Base-by-base conservation (phyloP, 2,888 invertebrate genomes). In the Urechis unicinctus region DNA sequence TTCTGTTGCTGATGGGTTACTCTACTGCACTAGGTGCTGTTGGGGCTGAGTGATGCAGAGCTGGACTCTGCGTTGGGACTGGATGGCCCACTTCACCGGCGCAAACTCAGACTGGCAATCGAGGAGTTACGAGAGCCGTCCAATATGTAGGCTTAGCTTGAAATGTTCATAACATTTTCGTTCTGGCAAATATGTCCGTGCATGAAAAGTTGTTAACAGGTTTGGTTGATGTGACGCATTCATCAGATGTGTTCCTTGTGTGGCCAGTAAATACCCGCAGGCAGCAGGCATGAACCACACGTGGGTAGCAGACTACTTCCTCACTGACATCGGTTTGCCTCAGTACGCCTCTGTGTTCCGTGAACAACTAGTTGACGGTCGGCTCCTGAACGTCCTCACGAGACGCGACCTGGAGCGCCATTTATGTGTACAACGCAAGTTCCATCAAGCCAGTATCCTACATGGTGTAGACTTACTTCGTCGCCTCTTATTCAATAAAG, bases 381-480 rank as follows among this genome's bases (percentile, higher is more conserved):
- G 94, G 56, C 89, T 95, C 86, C 80, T 95, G 74, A 92, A 93
- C 73, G 89, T 91, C 58, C 83, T 95, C 66, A 91, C 91, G 70
- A 91, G 92, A 79, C 92, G 93, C 74, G 94, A 95, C 75, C 81
- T 95, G 70, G 94, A 94, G 78, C 94, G 93, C 78, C 88, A 91
- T 75, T 84, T 95, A 54, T 90, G 89, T 5, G 91, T 95, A 6
- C 91, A 90, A 41, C 84, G 92, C 61, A 93, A 93, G 79, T 93
- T 93, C 79, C 93, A 94, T 81, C 93, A 94, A 79, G 89, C 91
- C 28, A 92, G 92, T 67, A 88, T 95, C 66, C 89, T 93, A 52
- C 92, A 93, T 73, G 94, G 91, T 58, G 90, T 95, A 64, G 92
- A 94, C 80, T 82, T 95, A 66, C 82, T 95, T 65, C 84, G 92